Percentiles rank a stretch among this genome's conserved stretches.
Conservation (phyloP, 2,113 vertebrate species). For the Oostethus manadensis region DNA sequence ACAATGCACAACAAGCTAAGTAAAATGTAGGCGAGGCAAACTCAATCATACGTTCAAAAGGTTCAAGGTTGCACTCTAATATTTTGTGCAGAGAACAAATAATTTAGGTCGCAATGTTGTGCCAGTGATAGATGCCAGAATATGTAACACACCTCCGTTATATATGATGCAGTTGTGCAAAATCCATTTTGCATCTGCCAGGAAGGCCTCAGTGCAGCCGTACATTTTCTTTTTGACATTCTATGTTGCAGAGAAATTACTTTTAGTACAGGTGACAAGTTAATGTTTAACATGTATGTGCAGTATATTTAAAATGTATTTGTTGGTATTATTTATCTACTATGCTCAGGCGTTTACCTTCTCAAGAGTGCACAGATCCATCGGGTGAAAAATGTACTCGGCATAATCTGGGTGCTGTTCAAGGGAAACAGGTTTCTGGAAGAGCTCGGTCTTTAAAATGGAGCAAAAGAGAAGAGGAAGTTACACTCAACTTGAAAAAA, state of each 20-base stretch:
- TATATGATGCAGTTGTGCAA: conserved; percentile 99
- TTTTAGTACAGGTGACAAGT: not conserved
- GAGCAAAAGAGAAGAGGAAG: conserved; percentile 24
- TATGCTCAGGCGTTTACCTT: conserved; percentile 74
- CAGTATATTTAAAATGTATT: not conserved
- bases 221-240: conserved; percentile 99
- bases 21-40: too few relatives aligned
- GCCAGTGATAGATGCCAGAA: not conserved
- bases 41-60: too few relatives aligned
- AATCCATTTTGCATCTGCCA: conserved; percentile 98
- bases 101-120: too few relatives aligned
- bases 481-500: conserved; percentile 13
- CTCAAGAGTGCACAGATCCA: conserved; percentile 98
- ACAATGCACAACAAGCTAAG: too few relatives aligned
- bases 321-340: not conserved
- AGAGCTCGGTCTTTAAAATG: conserved; percentile 85
- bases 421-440: conserved; percentile 95
- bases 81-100: too few relatives aligned
- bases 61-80: not conserved
- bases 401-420: conserved; percentile 98
- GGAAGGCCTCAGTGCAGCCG: conserved; percentile 95
- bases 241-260: conserved; percentile 40
- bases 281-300: too few relatives aligned
- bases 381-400: conserved; percentile 97
- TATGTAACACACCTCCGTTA: conserved; percentile 81